Base-by-base conservation (phyloP, 2,113 vertebrate genomes). In the Cheilinus undulatus region DNA sequence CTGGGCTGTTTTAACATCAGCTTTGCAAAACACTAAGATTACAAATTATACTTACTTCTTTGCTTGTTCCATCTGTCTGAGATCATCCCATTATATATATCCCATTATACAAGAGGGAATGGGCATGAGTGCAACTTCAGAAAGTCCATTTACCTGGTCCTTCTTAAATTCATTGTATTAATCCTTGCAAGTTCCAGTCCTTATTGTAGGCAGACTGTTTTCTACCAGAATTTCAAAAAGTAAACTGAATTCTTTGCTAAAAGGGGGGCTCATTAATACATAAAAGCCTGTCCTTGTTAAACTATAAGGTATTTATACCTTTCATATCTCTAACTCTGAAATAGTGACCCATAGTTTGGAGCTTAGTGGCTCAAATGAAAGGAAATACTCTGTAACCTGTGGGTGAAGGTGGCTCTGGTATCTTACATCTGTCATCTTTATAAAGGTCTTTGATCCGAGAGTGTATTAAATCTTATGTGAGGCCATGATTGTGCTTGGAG, bases 361-460 rank as follows among this genome's bases (percentile, higher is more conserved):
- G 11, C 36, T 53, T 50, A 1, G 12, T 48, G 75, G 59, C 61
- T 73, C 22, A 82, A 75, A 86, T 81, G 32, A 78, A 81, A 27
- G 48, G 72, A 73, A 71, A 61, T 65, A 56, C 72, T 57, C 74
- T 84, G 61, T 70, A 67, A 85, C 76, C 61, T 78, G 63, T 76
- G 80, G 57, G 70, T 26, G 48, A 76, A 63, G 76, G 45, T 52
- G 62, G 51, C 59, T 78, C 48, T 68, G 49, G 54, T 70, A 70
- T 76, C 64, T 77, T 46, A 58, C 71, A 63, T 48, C 65, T 85
- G 73, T 88, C 69, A 86, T 84, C 60, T 75, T 73, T 81, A 52
- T 49, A 74, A 86, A 81, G 50, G 54, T 65, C 81, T 83, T 86
- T 89, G 80, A 88, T 82, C 80, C 19, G 28, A 62, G 61, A 59